Base-by-base conservation (phyloP, 2,888 invertebrate genomes). In the Pilophorus perplexus region DNA sequence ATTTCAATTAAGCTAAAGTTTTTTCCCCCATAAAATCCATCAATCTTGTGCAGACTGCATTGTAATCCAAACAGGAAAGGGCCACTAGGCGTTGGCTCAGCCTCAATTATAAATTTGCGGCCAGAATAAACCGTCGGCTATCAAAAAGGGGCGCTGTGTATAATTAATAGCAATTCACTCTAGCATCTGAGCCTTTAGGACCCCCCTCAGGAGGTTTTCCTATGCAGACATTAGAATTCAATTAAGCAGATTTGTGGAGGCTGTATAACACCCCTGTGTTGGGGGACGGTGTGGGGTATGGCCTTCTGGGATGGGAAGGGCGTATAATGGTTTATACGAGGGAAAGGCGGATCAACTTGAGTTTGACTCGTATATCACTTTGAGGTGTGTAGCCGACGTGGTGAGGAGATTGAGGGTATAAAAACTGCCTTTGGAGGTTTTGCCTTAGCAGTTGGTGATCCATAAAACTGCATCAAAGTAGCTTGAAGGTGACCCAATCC, bases 241-340 rank as follows among this genome's bases (percentile, higher is more conserved):
- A 64, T 64, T 64, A 64, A 52, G 50, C 52, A 64, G 64, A 64
- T 64, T 64, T 64, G 50, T 64, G 50, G 64, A 60, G 55, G 55
- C 28, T 22, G 55, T 37, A 46, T 46, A 46, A 46, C 46, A 46
- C 46, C 25, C 46, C 14, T n/a, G n/a, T n/a, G n/a, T n/a, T n/a
- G n/a, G 46, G 23, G 46, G 20, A 22, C 46, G 23, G 23, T 46
- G 12, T 22, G 23, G 20, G 12, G 46, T 22, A 25, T 46, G 12
- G 46, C 14, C 22, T 20, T n/a, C 12, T 12, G 23, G 12, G 23
- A n/a, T 22, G 14, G 2, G 20, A 25, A 46, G 46, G 22, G 46
- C 23, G 23, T 25, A 46, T 46, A 46, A 46, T 25, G 23, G 23
- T 4, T 25, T 22, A 23, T 22, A 22, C n/a, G 20, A 46, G 23